A percentile compares a stretch with the other conserved stretches of the same genome.
phyloP scores from a whole-genome alignment of 2,113 vertebrate genomes.

The Amphiprion percula region DNA sequence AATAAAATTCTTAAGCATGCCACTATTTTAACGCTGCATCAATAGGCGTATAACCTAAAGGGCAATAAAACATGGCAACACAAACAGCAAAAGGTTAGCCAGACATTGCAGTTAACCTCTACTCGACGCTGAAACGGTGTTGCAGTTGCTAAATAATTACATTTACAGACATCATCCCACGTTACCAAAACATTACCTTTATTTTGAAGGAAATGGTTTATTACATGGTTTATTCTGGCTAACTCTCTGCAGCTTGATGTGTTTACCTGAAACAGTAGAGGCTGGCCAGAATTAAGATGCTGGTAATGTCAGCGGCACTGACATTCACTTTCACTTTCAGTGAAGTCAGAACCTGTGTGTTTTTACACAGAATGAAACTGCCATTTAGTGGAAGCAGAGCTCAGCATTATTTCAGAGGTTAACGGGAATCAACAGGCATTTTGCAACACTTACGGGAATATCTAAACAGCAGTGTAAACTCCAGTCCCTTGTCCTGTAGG shows the following conservation, averaged over 20 bases:
- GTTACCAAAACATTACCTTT: background rate
- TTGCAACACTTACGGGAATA: too few species aligned
- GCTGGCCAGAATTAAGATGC: background rate
- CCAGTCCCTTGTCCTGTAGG: too few species aligned
- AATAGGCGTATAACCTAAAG: too few species aligned
- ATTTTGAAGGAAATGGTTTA: background rate
- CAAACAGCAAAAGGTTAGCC: background rate
- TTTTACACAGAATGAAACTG: background rate
- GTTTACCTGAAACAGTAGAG: background rate
- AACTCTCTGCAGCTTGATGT: background rate
- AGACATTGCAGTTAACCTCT: background rate
- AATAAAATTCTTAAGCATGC: background rate
- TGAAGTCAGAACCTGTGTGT: background rate
- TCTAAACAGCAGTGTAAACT: too few species aligned
- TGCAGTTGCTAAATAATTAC: background rate
- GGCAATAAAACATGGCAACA: too few species aligned
- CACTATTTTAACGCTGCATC: background rate
- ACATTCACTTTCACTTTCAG: conserved; percentile 26
- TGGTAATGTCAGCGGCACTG: conserved; percentile 3
- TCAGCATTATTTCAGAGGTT: background rate
- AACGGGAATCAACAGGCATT: background rate
- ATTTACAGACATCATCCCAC: background rate
- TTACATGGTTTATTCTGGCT: background rate
- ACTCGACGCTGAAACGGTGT: too few species aligned
- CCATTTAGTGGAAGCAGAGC: background rate